phyloP scores from a whole-genome alignment of 1,140 invertebrate species.

The Diploscapter pachys region DNA sequence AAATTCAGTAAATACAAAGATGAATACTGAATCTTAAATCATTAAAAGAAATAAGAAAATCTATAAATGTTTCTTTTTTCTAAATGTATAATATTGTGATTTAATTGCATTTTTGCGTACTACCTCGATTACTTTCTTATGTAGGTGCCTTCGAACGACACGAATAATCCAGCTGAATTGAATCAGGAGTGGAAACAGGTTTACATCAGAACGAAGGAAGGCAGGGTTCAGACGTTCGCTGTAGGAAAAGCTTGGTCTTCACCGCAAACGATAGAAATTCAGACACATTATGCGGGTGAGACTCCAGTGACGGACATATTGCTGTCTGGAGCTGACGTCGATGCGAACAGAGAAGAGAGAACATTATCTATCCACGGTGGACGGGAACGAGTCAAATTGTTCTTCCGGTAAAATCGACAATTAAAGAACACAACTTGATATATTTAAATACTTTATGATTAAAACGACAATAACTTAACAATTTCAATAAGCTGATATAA shows the following conservation, averaged over 20 bases:
- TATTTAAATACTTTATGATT: neutral
- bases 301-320: conserved; percentile 53
- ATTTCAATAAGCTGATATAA: neutral
- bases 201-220: conserved; percentile 53
- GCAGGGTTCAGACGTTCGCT: conserved; percentile 56
- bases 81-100: neutral
- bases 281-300: conserved; percentile 56
- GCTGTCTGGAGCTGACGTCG: conserved; percentile 52
- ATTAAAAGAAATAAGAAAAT: neutral
- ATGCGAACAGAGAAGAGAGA: conserved; percentile 50
- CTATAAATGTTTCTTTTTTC: neutral
- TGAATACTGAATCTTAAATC: neutral
- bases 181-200: conserved; percentile 42
- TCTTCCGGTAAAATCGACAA: conserved; percentile 32
- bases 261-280: neutral
- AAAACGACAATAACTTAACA: neutral
- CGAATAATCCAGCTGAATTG: conserved; percentile 39
- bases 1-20: neutral
- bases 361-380: conserved; percentile 49
- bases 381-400: conserved; percentile 51
- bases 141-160: conserved; percentile 43
- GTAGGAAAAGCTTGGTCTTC: conserved; percentile 27
- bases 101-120: neutral
- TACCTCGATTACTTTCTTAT: neutral
- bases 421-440: neutral